Conservation (phyloP, 1,140 invertebrate genomes). For the Macrobrachium nipponense region DNA sequence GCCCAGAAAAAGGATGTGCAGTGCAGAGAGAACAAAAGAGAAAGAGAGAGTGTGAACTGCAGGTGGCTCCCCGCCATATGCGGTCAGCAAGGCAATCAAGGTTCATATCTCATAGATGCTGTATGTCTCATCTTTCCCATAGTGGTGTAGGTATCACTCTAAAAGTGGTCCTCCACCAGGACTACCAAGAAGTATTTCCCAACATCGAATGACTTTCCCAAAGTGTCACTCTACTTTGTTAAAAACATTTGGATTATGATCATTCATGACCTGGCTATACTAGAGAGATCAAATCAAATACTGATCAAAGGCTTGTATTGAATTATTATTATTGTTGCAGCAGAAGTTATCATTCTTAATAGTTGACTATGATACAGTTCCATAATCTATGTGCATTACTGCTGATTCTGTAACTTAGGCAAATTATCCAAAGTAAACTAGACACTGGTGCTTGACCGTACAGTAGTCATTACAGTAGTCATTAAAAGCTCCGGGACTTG, state of each 20-base stretch:
- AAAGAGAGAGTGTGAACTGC: too few relatives aligned
- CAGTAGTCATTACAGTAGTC: too few relatives aligned
- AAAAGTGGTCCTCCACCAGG: too few relatives aligned
- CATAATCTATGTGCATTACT: neutral
- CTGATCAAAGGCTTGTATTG: constrained; percentile 1
- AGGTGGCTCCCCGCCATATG: constrained; percentile 16
- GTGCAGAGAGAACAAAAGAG: constrained; percentile 25
- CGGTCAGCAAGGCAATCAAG: constrained; percentile 34
- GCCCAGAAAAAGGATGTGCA: neutral
- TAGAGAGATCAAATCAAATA: neutral
- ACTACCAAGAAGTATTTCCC: constrained; percentile 4
- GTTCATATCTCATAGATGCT: constrained; percentile 28
- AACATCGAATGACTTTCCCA: neutral
- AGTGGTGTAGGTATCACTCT: neutral
- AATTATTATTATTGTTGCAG: too few relatives aligned
- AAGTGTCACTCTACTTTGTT: neutral
- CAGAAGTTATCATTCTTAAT: too few relatives aligned
- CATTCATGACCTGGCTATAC: too few relatives aligned
- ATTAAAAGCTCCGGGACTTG: constrained; percentile 23
- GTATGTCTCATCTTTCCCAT: constrained; percentile 27
- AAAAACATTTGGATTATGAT: too few relatives aligned
- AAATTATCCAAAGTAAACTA: neutral
- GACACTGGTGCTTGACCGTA: constrained; percentile 19
- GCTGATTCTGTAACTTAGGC: constrained; percentile 17
- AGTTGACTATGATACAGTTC: too few relatives aligned